A percentile compares a stretch with the other conserved stretches of the same genome.
Evolutionary conservation across 1,140 invertebrate species (phyloP).

Genomic region (Tribolium castaneum): DNA sequence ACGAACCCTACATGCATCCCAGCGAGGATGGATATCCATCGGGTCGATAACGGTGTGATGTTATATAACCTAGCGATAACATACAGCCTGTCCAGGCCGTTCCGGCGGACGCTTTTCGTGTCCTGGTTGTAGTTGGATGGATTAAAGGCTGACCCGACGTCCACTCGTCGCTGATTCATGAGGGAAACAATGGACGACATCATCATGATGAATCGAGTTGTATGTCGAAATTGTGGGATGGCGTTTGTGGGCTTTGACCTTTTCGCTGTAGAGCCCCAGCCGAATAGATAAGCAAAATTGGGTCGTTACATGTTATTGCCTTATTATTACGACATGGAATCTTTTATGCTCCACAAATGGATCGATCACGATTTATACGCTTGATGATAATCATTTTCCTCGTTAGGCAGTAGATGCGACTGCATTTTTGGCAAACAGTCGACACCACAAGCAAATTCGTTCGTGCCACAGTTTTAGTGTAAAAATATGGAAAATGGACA

Average conservation of each 20-base stretch:
- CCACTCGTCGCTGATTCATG: slow-evolving; percentile 34
- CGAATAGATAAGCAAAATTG: slow-evolving; percentile 22
- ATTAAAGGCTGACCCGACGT: slow-evolving; percentile 31
- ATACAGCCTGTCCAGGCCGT: slow-evolving; percentile 21
- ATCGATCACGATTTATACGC: not conserved
- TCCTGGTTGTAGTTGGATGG: slow-evolving; percentile 20
- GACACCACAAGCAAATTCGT: too few relatives aligned
- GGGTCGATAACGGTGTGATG: slow-evolving; percentile 24
- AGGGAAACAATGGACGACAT: slow-evolving; percentile 33
- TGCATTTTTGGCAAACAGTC: too few relatives aligned
- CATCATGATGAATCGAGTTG: slow-evolving; percentile 19
- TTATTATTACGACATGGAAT: slow-evolving; percentile 26
- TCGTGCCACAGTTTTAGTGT: too few relatives aligned
- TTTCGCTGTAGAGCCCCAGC: slow-evolving; percentile 11
- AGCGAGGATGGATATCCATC: slow-evolving; percentile 15
- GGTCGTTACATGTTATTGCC: slow-evolving; percentile 23
- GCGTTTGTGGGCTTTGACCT: slow-evolving; percentile 25
- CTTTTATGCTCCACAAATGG: not conserved
- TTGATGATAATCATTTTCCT: not conserved
- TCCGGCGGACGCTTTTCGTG: slow-evolving; percentile 15
- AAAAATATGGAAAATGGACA: too few relatives aligned
- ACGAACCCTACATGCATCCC: slow-evolving; percentile 24
- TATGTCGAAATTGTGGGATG: slow-evolving; percentile 28
- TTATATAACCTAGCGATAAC: slow-evolving; percentile 32
- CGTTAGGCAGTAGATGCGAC: too few relatives aligned